These are phyloP conservation scores for Neomorphus geoffroyi DNA, from an alignment of 2,797 vertebrate genomes.

Conservation along the genomic window DNA sequence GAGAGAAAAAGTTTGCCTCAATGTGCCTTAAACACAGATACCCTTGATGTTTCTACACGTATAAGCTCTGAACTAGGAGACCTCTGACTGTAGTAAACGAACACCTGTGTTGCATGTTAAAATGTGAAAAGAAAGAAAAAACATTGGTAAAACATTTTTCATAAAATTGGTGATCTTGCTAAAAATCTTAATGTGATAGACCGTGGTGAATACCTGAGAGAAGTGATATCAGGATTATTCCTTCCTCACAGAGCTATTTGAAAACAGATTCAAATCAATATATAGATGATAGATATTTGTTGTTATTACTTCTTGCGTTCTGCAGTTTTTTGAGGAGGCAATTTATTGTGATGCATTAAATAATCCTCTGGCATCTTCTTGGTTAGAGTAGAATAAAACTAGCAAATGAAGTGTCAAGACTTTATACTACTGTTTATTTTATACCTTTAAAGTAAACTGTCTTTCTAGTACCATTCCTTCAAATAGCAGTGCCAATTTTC, in stretches of 20 bases:
- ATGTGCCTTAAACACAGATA: background rate
- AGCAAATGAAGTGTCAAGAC: slow-evolving; percentile 52
- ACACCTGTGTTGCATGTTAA: background rate
- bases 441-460: slow-evolving; percentile 19
- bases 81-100: background rate
- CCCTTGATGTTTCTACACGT: background rate
- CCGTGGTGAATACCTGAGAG: background rate
- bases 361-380: background rate
- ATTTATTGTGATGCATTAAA: background rate
- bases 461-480: background rate
- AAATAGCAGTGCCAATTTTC: background rate
- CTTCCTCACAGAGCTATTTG: background rate
- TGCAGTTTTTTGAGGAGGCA: background rate
- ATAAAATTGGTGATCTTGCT: background rate
- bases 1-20: background rate
- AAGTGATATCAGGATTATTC: background rate
- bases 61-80: background rate
- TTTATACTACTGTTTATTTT: slow-evolving; percentile 52
- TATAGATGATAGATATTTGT: slow-evolving; percentile 36
- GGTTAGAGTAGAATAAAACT: slow-evolving; percentile 37
- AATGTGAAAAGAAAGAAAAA: background rate
- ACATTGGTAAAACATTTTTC: background rate
- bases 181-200: background rate
- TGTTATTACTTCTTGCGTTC: slow-evolving; percentile 33
- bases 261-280: slow-evolving; percentile 41